Evolutionary conservation across 2,888 invertebrate species (phyloP).

Genomic region (Taenaris catops): DNA sequence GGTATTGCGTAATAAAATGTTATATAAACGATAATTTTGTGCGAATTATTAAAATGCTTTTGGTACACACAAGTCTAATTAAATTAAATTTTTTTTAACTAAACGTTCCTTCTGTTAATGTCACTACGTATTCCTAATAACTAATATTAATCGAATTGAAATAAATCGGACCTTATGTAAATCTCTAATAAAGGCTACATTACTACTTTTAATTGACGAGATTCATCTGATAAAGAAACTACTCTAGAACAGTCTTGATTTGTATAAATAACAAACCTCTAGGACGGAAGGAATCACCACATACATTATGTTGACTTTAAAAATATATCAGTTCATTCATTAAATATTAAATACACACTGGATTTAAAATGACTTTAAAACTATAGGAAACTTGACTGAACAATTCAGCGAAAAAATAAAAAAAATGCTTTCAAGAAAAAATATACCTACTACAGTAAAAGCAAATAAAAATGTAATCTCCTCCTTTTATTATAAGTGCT

Average conservation of each 20-base stretch:
- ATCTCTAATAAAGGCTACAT: background rate
- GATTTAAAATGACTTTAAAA: background rate
- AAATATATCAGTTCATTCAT: constrained; percentile 8
- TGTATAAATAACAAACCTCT: constrained; percentile 14
- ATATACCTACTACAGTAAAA: no score
- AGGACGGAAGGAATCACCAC: constrained; percentile 5
- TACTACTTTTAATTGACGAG: constrained; percentile 10
- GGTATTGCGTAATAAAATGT: no score
- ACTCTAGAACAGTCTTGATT: constrained; percentile 22
- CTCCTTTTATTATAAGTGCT: no score
- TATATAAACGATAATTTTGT: no score
- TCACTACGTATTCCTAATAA: constrained; percentile 2
- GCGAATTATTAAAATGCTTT: constrained; percentile 1
- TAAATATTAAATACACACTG: background rate
- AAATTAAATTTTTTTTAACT: no score
- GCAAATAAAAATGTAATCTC: no score
- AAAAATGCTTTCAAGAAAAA: background rate
- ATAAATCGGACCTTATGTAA: background rate
- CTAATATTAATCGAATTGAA: background rate
- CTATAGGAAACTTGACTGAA: background rate
- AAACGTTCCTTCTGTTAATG: no score
- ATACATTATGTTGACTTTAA: constrained; percentile 3
- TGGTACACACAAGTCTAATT: background rate
- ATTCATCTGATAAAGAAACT: constrained; percentile 7
- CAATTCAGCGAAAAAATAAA: no score